Evolutionary conservation across 2,797 vertebrate species (phyloP).

Genomic region (Sternotherus odoratus): DNA sequence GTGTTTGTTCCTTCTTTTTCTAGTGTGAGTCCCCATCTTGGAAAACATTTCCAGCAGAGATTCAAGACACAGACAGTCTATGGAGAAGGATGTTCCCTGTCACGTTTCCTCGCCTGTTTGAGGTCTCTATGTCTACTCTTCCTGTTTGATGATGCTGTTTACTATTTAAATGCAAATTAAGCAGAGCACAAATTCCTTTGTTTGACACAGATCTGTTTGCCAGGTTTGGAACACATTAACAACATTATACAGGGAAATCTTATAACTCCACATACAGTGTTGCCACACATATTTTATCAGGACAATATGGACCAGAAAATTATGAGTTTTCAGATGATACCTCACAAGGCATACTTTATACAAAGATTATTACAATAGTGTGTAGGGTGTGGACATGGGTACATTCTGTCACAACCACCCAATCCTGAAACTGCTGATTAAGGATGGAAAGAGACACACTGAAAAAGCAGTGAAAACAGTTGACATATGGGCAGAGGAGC

Average conservation of each 20-base stretch:
- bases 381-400: too few species aligned
- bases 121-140: background rate
- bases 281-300: too few species aligned
- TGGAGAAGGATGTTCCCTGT: background rate
- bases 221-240: too few species aligned
- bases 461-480: background rate
- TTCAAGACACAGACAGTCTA: background rate
- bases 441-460: slow-evolving; percentile 7
- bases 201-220: too few species aligned
- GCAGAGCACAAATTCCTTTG: background rate
- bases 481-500: background rate
- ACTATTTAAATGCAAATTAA: background rate
- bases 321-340: too few species aligned
- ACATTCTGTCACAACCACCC: background rate
- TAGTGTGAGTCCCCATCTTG: background rate
- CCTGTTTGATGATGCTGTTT: background rate
- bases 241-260: too few species aligned
- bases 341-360: too few species aligned
- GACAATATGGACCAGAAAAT: too few species aligned
- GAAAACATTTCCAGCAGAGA: background rate
- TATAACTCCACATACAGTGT: too few species aligned
- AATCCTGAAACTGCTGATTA: background rate
- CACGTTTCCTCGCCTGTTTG: background rate
- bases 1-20: background rate
- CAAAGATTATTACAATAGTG: too few species aligned